Evolutionary conservation across 37 sponge, comb jelly and placozoan species (phyloP).

Genomic region (Aplysina aerophoba): DNA sequence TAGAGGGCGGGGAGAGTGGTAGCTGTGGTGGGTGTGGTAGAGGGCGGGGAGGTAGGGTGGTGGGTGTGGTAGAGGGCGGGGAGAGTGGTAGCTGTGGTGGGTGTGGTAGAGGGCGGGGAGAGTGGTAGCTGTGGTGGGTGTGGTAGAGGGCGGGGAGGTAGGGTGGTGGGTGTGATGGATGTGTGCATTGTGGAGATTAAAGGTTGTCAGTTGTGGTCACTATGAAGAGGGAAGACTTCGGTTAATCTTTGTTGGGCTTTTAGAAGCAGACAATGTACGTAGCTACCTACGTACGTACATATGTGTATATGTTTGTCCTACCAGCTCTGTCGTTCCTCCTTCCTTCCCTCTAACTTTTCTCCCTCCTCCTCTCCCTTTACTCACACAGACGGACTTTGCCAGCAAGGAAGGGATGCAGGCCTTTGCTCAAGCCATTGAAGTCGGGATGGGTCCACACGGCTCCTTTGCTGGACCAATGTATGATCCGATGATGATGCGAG

Average conservation of each 20-base stretch:
- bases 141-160: too few relatives aligned
- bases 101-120: too few relatives aligned
- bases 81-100: too few relatives aligned
- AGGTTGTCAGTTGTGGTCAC: too few relatives aligned
- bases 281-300: background rate
- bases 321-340: background rate
- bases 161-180: too few relatives aligned
- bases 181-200: too few relatives aligned
- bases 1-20: constrained; percentile 33
- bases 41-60: too few relatives aligned
- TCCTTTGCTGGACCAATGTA: background rate
- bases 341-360: background rate
- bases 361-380: background rate
- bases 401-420: constrained; percentile 66
- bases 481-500: constrained; percentile 55
- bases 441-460: background rate
- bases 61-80: too few relatives aligned
- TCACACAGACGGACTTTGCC: constrained; percentile 89
- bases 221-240: too few relatives aligned
- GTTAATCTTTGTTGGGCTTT: too few relatives aligned
- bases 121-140: too few relatives aligned
- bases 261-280: background rate
- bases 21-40: constrained; percentile 54
- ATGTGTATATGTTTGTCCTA: background rate
- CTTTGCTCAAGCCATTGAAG: constrained; percentile 55